These are phyloP conservation scores for Cydia amplana DNA, from an alignment of 1,140 invertebrate genomes.

Conservation along the genomic window DNA sequence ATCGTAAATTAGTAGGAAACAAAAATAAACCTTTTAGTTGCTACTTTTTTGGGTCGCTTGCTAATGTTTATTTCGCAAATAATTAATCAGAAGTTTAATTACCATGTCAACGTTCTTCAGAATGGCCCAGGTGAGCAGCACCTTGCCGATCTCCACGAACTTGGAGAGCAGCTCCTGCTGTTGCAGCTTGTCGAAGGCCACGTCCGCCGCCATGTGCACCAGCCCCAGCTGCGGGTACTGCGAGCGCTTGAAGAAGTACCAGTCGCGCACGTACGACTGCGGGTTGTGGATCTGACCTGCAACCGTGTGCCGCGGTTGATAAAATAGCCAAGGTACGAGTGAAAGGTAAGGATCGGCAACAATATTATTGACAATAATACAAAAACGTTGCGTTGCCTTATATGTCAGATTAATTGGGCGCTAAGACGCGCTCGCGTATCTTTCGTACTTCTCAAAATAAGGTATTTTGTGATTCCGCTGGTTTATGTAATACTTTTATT, in stretches of 20 bases:
- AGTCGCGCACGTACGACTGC: conserved; percentile 96
- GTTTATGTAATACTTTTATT: too few species aligned
- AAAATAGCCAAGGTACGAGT: too few species aligned
- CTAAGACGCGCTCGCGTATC: too few species aligned
- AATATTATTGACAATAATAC: too few species aligned
- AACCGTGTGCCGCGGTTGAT: conserved; percentile 40
- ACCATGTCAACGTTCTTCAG: conserved; percentile 94
- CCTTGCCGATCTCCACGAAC: conserved; percentile 98
- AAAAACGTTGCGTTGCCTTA: too few species aligned
- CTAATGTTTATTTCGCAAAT: too few species aligned
- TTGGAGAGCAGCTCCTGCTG: conserved; percentile 95
- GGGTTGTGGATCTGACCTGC: conserved; percentile 97
- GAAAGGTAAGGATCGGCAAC: too few species aligned
- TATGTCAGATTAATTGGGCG: too few species aligned
- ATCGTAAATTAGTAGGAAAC: too few species aligned
- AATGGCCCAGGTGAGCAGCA: conserved; percentile 92
- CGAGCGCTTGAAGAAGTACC: conserved; percentile 99
- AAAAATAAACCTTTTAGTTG: neutral
- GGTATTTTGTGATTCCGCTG: too few species aligned
- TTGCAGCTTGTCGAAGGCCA: conserved; percentile 95
- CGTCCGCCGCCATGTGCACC: conserved; percentile 95
- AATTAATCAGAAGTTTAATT: conserved; percentile 3
- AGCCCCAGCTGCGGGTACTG: conserved; percentile 98
- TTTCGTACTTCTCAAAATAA: too few species aligned
- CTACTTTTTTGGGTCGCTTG: neutral